Base-by-base conservation (phyloP, 2,888 invertebrate species). In the Tetropium fuscum region DNA sequence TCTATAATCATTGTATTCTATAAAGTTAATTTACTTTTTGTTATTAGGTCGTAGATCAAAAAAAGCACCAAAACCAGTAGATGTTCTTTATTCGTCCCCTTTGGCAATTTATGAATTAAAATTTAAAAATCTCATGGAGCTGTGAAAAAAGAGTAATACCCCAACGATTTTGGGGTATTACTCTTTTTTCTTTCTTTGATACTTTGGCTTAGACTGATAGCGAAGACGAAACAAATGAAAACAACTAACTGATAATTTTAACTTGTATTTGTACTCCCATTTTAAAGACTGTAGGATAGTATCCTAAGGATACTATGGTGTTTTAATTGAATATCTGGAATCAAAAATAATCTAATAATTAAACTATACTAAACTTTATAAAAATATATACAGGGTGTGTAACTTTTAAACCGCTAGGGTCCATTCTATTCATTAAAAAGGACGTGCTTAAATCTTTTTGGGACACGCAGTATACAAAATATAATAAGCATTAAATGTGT, bases 11-110 rank as follows among this genome's bases (percentile, higher is more conserved):
- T 38, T 38, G 15, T 18, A 18, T 38, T 32, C 32, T 32, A 30
- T 38, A 16, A 44, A 44, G 30, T 30, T 44, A 27, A 44, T 22
- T 25, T 25, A 25, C 22, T 30, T 44, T 44, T 44, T 32, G 16
- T 27, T 48, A 27, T 48, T 32, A 48, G 48, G 48, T 32, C 13
- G 48, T 5, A 48, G 34, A 48, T 32, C 13, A 30, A 32, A 48
- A 32, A 20, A 27, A 27, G 10, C 30, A 48, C 19, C 48, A 32
- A 32, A 30, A 32, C n/a, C 20, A 48, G 19, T 34, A 32, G 30
- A 30, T 15, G 15, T 30, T 13, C 20, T 48, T 32, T 48, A 48
- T 32, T 27, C 27, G 30, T 27, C 18, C 11, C 32, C 48, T 13
- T 48, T 48, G 30, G 18, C 6, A 32, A 30, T 32, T 32, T 48